Percentiles rank a stretch among this genome's conserved stretches.
Evolutionary conservation across 2,113 vertebrate species (phyloP).

Genomic region (Paratilapia polleni): DNA sequence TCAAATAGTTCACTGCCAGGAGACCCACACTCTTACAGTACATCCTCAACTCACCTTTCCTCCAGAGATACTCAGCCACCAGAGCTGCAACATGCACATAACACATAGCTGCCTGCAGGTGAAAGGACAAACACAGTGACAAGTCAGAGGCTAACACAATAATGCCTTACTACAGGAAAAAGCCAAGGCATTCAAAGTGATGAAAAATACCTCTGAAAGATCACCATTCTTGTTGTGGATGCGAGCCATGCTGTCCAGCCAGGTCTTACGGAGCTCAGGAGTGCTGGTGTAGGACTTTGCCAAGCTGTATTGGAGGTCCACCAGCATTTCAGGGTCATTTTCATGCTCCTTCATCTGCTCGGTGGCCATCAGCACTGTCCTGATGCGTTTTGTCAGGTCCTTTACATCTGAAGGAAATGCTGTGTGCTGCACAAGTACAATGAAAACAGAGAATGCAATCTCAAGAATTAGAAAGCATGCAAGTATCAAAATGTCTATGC

Average conservation of each 20-base stretch:
- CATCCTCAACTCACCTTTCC: constrained; percentile 87
- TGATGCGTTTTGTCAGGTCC: constrained; percentile 96
- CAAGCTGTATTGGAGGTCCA: constrained; percentile 97
- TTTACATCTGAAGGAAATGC: constrained; percentile 95
- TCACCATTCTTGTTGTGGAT: constrained; percentile 97
- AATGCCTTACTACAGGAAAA: background rate
- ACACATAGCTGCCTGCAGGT: constrained; percentile 93
- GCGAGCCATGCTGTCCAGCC: constrained; percentile 98
- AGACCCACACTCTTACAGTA: background rate
- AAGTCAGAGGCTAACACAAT: background rate
- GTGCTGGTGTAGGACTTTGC: constrained; percentile 98
- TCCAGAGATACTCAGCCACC: constrained; percentile 95
- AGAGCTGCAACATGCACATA: constrained; percentile 96
- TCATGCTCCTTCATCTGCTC: constrained; percentile 99
- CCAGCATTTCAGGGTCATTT: constrained; percentile 97
- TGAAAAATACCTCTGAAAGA: constrained; percentile 87
- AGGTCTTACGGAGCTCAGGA: constrained; percentile 95
- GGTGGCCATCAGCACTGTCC: constrained; percentile 97
- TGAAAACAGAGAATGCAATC: background rate
- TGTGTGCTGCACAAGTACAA: constrained; percentile 83
- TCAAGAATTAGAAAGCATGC: background rate
- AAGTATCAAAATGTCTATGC: background rate
- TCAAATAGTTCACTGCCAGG: constrained; percentile 5
- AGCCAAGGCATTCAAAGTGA: background rate
- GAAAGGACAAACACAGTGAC: constrained; percentile 9